Conservation (phyloP, 2,888 invertebrate genomes). For the Heteromyza rotundicornis region DNA sequence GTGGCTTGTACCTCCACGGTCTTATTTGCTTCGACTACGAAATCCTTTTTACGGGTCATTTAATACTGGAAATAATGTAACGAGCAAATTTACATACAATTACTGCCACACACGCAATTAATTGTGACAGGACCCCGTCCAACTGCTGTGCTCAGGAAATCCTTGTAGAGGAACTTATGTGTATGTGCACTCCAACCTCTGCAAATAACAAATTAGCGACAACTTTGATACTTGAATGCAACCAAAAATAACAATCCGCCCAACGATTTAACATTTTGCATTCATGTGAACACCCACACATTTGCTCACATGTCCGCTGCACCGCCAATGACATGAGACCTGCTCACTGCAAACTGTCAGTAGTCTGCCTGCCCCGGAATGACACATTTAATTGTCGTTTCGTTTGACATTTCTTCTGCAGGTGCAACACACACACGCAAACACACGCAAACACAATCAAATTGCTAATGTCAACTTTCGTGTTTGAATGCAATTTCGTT, state of each 20-base stretch:
- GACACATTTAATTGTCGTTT: slow-evolving; percentile 31
- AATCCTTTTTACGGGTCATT: no score
- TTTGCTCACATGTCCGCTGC: background rate
- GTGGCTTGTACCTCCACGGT: no score
- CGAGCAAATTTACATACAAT: background rate
- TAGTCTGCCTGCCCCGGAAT: background rate
- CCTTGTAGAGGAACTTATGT: background rate
- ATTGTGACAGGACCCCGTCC: background rate
- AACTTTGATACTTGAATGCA: background rate
- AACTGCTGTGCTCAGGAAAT: no score
- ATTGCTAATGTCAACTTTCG: slow-evolving; percentile 31
- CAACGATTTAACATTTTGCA: background rate
- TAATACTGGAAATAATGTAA: background rate
- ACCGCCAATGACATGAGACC: no score
- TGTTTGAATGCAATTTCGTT: slow-evolving; percentile 35
- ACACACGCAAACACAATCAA: slow-evolving; percentile 3
- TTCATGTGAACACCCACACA: background rate
- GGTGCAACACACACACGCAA: slow-evolving; percentile 24
- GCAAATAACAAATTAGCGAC: background rate
- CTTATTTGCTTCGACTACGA: no score
- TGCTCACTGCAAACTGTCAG: no score
- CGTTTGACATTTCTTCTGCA: slow-evolving; percentile 32
- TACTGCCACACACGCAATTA: background rate
- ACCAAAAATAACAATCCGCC: background rate
- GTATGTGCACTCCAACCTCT: background rate